Base-by-base conservation (phyloP, 2,888 invertebrate genomes). In the Spisula solida region DNA sequence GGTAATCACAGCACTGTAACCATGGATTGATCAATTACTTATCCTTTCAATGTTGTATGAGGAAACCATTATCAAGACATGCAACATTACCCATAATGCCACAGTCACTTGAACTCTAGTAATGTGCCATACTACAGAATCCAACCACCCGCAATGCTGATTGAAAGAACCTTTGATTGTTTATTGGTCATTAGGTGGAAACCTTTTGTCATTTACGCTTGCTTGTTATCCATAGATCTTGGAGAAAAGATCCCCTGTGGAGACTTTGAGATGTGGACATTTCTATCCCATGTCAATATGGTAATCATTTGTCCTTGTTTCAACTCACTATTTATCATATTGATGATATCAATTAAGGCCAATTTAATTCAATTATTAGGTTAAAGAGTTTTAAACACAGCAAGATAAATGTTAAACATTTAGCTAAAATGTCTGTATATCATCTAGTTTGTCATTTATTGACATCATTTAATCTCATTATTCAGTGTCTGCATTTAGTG, bases 121-220 rank as follows among this genome's bases (percentile, higher is more conserved):
- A 75, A 75, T 75, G 34, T 75, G 75, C 34, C 18, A 34, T 16
- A 75, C 75, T 75, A 75, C 31, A 31, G 31, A 31, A 16, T 75
- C 31, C 31, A 75, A 34, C 75, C 75, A 75, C 75, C 31, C 75
- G 75, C 75, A 75, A 75, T 75, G 75, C 18, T 75, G 31, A 75
- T 75, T 75, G 75, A 75, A 75, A 75, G 34, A 75, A 75, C 31
- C 34, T 75, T 75, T 34, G 75, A 75, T 75, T 18, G 75, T 75
- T 75, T 75, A 75, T 75, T 75, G 75, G 75, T 75, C 75, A 75
- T 75, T 75, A 75, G 29, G 34, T 75, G 29, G 75, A 75, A 75
- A 75, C 75, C 75, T 75, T 34, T 34, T 75, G 75, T 75, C 75
- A 75, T 75, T 75, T 75, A 75, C 31, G 75, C 75, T 75, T 75